Base-by-base conservation (phyloP, 2,888 invertebrate genomes). In the Danaus chrysippus region DNA sequence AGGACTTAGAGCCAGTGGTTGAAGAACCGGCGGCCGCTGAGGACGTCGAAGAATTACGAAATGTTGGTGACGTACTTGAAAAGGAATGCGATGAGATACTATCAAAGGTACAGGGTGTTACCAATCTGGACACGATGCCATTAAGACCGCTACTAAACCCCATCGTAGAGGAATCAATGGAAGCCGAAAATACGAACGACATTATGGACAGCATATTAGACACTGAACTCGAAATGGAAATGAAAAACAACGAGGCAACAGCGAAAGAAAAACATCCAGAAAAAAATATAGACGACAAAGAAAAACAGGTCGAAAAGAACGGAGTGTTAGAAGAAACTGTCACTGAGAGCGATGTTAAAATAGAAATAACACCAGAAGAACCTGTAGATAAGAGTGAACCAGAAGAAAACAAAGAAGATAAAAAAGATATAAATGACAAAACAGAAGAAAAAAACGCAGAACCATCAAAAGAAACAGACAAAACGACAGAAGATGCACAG, bases 51-150 rank as follows among this genome's bases (percentile, higher is more conserved):
- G 84, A 83, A 1, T 72, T 89, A 34, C 80, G 86, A 69, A 87
- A 84, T 66, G 88, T 83, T 15, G 86, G 87, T 3, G 84, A 86
- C 55, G 88, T 85, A 2, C 75, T 91, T 15, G 90, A 90, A 65
- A 91, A 90, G 67, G 91, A 91, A 75, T 91, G 91, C 68, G 87
- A 86, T 65, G 91, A 91, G 68, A 89, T 91, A 62, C 69, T 91
- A 19, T 87, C 87, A 0, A 91, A 91, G 71, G 90, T 91, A 8
- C 83, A 90, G 68, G 81, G 87, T 72, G 88, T 91, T 42, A 90
- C 90, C 6, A 87, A 87, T 68, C 76, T 89, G 62, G 85, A 86
- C 63, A 87, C 76, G 57, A 86, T 89, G 56, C 81, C 87, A 15
- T 67, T 86, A 10, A 89, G 88, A 70, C 84, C 87, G 2, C 67